These are phyloP conservation scores for Coelopa pilipes DNA, from an alignment of 2,888 invertebrate genomes.

Conservation along the genomic window DNA sequence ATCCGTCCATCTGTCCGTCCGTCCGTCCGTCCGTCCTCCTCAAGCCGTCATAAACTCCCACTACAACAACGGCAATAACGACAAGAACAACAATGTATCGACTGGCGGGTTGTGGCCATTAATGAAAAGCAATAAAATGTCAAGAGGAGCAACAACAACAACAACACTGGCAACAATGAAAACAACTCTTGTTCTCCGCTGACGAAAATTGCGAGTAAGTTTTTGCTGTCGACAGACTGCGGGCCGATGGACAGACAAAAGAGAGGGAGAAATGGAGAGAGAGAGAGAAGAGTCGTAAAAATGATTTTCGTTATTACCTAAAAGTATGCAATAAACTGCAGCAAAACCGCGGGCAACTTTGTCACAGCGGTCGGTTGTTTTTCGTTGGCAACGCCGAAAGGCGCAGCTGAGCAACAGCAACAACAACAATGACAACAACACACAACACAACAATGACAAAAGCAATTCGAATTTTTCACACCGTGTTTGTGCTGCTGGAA, in stretches of 20 bases:
- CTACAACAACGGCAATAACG: not conserved
- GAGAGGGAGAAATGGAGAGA: not conserved
- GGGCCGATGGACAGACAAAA: not conserved
- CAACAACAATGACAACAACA: too few relatives aligned
- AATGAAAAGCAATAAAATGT: constrained; percentile 26
- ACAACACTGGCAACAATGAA: constrained; percentile 6
- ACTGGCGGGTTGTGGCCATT: constrained; percentile 11
- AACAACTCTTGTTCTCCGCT: not conserved
- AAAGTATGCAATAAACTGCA: constrained; percentile 56
- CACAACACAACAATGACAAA: too few relatives aligned
- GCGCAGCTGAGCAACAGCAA: too few relatives aligned
- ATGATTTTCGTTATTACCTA: constrained; percentile 38
- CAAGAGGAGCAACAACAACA: constrained; percentile 11
- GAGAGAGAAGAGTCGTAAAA: constrained; percentile 17
- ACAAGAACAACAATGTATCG: constrained; percentile 20
- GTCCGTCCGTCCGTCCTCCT: too few relatives aligned
- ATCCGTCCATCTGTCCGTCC: too few relatives aligned
- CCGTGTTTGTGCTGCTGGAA: too few relatives aligned
- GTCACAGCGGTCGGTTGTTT: too few relatives aligned
- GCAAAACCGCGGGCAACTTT: not conserved
- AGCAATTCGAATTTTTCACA: too few relatives aligned
- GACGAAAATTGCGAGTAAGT: not conserved
- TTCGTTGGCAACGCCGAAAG: too few relatives aligned
- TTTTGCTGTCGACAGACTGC: not conserved
- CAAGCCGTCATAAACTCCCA: not conserved